These are phyloP conservation scores for Champsocephalus gunnari DNA, from an alignment of 2,797 vertebrate species.

Conservation along the genomic window DNA sequence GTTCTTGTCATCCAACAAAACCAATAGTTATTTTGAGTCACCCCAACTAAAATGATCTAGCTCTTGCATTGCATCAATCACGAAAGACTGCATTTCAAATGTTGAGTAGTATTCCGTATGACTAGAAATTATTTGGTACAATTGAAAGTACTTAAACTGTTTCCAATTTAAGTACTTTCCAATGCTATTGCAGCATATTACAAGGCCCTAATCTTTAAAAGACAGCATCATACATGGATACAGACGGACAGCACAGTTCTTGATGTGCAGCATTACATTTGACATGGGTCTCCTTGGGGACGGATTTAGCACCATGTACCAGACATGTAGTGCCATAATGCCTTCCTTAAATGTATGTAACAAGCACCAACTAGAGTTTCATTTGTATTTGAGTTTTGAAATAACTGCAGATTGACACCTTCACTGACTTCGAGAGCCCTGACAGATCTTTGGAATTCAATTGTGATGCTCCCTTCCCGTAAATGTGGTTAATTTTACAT, in stretches of 20 bases:
- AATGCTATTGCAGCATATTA: neutral
- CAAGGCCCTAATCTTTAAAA: neutral
- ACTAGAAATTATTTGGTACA: neutral
- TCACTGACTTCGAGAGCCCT: slow-evolving; percentile 24
- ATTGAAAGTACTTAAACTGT: no score
- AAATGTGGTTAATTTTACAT: slow-evolving; percentile 60
- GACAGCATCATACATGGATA: neutral
- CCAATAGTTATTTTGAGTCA: no score
- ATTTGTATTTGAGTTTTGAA: slow-evolving; percentile 31
- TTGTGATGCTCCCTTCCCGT: neutral
- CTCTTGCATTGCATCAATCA: no score
- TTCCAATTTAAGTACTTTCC: no score
- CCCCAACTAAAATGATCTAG: no score
- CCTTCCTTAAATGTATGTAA: slow-evolving; percentile 6
- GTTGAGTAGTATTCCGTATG: no score
- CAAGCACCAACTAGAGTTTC: neutral
- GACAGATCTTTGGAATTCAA: slow-evolving; percentile 18
- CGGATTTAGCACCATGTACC: slow-evolving; percentile 7
- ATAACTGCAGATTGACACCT: slow-evolving; percentile 22
- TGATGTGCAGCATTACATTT: slow-evolving; percentile 24
- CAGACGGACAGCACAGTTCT: slow-evolving; percentile 7
- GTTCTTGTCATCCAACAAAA: no score
- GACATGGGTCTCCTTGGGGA: slow-evolving; percentile 39
- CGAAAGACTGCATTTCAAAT: no score
- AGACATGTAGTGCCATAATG: slow-evolving; percentile 32